A percentile compares a stretch with the other conserved stretches of the same genome.
phyloP scores from a whole-genome alignment of 1,140 invertebrate genomes.

The Diorhabda carinulata region DNA sequence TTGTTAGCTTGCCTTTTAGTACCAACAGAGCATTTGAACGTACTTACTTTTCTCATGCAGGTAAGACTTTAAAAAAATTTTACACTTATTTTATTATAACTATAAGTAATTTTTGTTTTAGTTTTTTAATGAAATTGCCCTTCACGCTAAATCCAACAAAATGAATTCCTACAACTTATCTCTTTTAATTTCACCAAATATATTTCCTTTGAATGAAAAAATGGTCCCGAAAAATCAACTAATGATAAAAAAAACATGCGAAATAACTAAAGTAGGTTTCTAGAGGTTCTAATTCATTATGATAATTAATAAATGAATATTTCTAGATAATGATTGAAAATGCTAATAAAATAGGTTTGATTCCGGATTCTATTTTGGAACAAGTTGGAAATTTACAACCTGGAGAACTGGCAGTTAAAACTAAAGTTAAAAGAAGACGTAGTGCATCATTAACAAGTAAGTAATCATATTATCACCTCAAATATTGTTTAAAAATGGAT shows the following conservation, averaged over 20 bases:
- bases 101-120: slow-evolving; percentile 27
- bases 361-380: slow-evolving; percentile 58
- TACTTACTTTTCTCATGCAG: slow-evolving; percentile 65
- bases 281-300: not conserved
- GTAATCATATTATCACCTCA: not conserved
- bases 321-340: slow-evolving; percentile 73
- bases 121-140: slow-evolving; percentile 60
- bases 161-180: slow-evolving; percentile 79
- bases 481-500: too few species aligned
- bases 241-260: slow-evolving; percentile 41
- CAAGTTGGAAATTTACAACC: slow-evolving; percentile 39
- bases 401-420: slow-evolving; percentile 33
- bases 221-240: slow-evolving; percentile 34
- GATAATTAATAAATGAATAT: slow-evolving; percentile 26
- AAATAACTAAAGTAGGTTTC: slow-evolving; percentile 39
- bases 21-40: slow-evolving; percentile 60
- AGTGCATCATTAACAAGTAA: slow-evolving; percentile 80
- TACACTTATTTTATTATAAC: not conserved
- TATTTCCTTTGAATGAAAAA: slow-evolving; percentile 69
- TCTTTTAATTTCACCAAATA: slow-evolving; percentile 74
- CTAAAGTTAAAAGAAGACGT: slow-evolving; percentile 72
- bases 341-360: slow-evolving; percentile 65
- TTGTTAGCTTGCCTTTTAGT: slow-evolving; percentile 62
- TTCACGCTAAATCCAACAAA: slow-evolving; percentile 65
- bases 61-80: slow-evolving; percentile 31